These are phyloP conservation scores for Tanytarsus gracilentus DNA, from an alignment of 2,888 invertebrate species.

Conservation along the genomic window DNA sequence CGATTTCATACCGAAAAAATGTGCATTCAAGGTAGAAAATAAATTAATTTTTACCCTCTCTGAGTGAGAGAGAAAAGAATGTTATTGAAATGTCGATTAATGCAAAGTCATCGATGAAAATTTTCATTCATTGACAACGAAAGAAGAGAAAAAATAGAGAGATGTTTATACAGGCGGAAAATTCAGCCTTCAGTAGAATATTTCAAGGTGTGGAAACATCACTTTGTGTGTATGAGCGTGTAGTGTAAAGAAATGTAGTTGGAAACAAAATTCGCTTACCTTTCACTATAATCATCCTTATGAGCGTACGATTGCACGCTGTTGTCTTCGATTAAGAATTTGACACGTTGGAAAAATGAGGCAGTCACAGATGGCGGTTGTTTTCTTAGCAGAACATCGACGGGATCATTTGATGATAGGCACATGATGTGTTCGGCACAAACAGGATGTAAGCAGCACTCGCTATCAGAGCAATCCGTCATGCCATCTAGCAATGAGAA, in stretches of 20 bases:
- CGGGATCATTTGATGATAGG: slow-evolving; percentile 90
- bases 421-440: slow-evolving; percentile 92
- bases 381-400: slow-evolving; percentile 89
- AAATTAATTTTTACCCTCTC: too few relatives aligned
- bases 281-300: slow-evolving; percentile 95
- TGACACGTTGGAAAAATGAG: slow-evolving; percentile 94
- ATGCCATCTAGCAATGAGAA: slow-evolving; percentile 71
- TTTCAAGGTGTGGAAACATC: too few relatives aligned
- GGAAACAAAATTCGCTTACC: slow-evolving; percentile 59
- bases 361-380: slow-evolving; percentile 95
- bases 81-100: too few relatives aligned
- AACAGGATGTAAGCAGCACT: slow-evolving; percentile 84
- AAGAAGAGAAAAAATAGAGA: too few relatives aligned
- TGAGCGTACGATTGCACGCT: slow-evolving; percentile 98
- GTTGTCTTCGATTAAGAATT: slow-evolving; percentile 96
- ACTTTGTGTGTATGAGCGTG: neutral
- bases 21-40: too few relatives aligned
- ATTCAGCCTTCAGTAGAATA: too few relatives aligned
- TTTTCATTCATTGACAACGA: too few relatives aligned
- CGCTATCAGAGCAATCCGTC: slow-evolving; percentile 96
- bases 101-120: too few relatives aligned
- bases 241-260: slow-evolving; percentile 7
- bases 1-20: too few relatives aligned
- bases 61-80: too few relatives aligned
- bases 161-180: too few relatives aligned